Evolutionary conservation across 2,888 invertebrate species (phyloP).

Genomic region (Eledone cirrhosa): DNA sequence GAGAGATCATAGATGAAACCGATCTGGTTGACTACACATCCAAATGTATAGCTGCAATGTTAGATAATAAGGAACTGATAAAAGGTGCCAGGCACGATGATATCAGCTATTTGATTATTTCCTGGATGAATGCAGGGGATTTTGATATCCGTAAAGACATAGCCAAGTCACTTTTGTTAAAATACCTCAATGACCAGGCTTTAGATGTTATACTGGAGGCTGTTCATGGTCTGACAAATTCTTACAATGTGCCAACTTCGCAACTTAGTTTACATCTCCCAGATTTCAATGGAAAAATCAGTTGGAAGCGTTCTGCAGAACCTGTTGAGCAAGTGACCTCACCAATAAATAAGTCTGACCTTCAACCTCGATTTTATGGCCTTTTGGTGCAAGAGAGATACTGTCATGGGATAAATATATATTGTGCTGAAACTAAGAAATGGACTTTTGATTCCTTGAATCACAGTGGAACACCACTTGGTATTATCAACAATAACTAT

Average conservation of each 20-base stretch:
- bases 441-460: background rate
- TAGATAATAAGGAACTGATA: background rate
- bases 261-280: background rate
- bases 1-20: background rate
- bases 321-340: background rate
- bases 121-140: background rate
- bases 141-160: background rate
- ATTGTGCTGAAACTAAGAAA: background rate
- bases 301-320: background rate
- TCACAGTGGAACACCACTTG: background rate
- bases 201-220: background rate
- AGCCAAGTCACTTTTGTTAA: background rate
- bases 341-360: background rate
- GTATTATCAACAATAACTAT: background rate
- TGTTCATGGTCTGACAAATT: background rate
- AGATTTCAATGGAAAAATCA: background rate
- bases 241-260: background rate
- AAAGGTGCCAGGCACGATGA: background rate
- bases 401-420: background rate
- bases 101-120: background rate
- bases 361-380: background rate
- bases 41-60: background rate
- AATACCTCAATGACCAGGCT: slow-evolving; percentile 5
- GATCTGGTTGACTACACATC: background rate
- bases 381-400: background rate